A percentile compares a stretch with the other conserved stretches of the same genome.
Evolutionary conservation across 2,888 invertebrate species (phyloP).

Genomic region (Nezara viridula): DNA sequence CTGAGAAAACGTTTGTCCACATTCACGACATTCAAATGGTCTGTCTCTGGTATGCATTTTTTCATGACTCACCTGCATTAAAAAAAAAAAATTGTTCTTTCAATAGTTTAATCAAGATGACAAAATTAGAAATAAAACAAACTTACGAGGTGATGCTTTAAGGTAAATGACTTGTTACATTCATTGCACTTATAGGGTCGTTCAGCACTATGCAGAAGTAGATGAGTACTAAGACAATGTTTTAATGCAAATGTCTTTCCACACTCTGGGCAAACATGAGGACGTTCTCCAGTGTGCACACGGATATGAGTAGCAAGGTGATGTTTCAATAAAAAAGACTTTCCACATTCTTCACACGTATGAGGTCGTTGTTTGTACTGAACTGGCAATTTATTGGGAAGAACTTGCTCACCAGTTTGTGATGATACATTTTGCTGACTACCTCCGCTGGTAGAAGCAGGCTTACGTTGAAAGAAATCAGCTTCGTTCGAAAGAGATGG

Average conservation of each 20-base stretch:
- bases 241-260: slow-evolving; percentile 68
- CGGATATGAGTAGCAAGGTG: slow-evolving; percentile 81
- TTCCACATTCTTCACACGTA: slow-evolving; percentile 67
- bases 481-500: slow-evolving; percentile 65
- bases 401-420: slow-evolving; percentile 45
- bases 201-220: slow-evolving; percentile 84
- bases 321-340: slow-evolving; percentile 68
- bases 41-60: slow-evolving; percentile 86
- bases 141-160: slow-evolving; percentile 81
- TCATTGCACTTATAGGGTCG: slow-evolving; percentile 86
- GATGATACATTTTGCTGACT: slow-evolving; percentile 51
- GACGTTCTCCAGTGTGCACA: slow-evolving; percentile 76
- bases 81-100: slow-evolving; percentile 20
- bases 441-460: slow-evolving; percentile 61
- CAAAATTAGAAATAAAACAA: neutral
- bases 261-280: slow-evolving; percentile 68
- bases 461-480: slow-evolving; percentile 66
- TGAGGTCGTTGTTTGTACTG: slow-evolving; percentile 67
- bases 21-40: slow-evolving; percentile 86
- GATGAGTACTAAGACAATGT: slow-evolving; percentile 77
- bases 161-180: slow-evolving; percentile 88
- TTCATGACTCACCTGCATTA: slow-evolving; percentile 78
- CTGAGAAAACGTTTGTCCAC: slow-evolving; percentile 85
- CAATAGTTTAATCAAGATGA: neutral
- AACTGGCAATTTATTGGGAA: neutral